These are phyloP conservation scores for Eonycteris spelaea DNA, from an alignment of 2,113 vertebrate species.

Conservation along the genomic window DNA sequence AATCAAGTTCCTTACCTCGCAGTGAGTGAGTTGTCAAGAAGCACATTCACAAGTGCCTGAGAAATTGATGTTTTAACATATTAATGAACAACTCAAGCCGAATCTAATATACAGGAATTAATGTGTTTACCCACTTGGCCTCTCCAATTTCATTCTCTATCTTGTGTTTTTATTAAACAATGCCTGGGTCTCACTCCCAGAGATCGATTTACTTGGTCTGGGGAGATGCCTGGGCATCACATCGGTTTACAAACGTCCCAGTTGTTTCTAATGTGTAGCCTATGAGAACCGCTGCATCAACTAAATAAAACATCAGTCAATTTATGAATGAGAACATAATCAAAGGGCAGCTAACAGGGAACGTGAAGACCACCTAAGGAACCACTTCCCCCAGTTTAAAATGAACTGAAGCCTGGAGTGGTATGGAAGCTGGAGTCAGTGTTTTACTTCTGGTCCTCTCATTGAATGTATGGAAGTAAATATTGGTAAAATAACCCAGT, in stretches of 20 bases:
- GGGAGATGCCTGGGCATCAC: background rate
- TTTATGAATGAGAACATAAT: background rate
- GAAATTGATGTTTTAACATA: background rate
- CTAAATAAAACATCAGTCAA: background rate
- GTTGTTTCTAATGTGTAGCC: background rate
- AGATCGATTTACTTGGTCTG: background rate
- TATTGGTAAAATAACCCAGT: background rate
- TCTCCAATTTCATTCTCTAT: background rate
- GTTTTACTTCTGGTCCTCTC: background rate
- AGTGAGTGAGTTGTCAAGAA: background rate
- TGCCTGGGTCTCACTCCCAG: background rate
- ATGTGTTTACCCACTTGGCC: background rate
- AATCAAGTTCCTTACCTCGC: background rate
- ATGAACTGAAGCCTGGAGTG: background rate
- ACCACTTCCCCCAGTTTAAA: background rate
- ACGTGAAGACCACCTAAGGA: background rate
- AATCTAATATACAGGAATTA: background rate
- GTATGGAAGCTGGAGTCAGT: background rate
- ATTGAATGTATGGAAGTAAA: background rate
- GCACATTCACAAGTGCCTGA: background rate
- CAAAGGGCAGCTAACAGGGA: background rate
- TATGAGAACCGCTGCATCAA: background rate
- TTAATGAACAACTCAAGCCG: background rate
- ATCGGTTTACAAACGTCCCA: background rate
- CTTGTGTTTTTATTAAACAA: slow-evolving; percentile 4